These are phyloP conservation scores for Tigriopus japonicus DNA, from an alignment of 1,140 invertebrate species.

Conservation along the genomic window DNA sequence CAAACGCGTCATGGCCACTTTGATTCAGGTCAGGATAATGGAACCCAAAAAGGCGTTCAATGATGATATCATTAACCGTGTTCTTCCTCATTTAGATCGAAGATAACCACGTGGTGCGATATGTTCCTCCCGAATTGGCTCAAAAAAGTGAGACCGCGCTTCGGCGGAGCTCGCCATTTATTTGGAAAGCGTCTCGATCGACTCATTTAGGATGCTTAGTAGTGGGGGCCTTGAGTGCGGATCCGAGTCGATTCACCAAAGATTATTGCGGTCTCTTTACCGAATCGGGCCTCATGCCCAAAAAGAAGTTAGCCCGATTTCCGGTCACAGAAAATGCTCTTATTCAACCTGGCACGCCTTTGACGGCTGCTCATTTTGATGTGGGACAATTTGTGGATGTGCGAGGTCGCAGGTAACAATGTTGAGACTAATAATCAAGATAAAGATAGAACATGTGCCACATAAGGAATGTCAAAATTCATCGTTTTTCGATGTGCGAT, in stretches of 20 bases:
- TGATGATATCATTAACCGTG: too few species aligned
- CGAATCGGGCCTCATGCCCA: slow-evolving; percentile 70
- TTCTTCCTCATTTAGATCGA: slow-evolving; percentile 43
- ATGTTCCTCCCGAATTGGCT: slow-evolving; percentile 62
- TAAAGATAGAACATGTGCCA: too few species aligned
- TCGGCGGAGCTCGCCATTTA: slow-evolving; percentile 19
- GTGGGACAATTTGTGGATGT: slow-evolving; percentile 81
- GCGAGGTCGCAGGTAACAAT: slow-evolving; percentile 78
- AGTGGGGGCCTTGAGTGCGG: slow-evolving; percentile 68
- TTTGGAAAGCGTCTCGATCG: neutral
- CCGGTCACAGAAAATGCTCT: slow-evolving; percentile 62
- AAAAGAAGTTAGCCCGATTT: slow-evolving; percentile 61
- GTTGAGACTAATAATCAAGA: too few species aligned
- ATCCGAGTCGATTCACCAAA: slow-evolving; percentile 45
- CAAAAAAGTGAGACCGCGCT: slow-evolving; percentile 25
- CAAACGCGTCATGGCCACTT: slow-evolving; percentile 48
- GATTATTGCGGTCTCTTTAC: slow-evolving; percentile 73
- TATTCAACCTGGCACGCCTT: slow-evolving; percentile 70
- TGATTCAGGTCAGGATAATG: slow-evolving; percentile 59
- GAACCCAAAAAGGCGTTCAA: too few species aligned
- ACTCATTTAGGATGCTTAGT: slow-evolving; percentile 45
- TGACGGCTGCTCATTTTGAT: slow-evolving; percentile 69
- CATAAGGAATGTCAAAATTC: too few species aligned
- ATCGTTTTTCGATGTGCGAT: too few species aligned
- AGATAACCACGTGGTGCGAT: slow-evolving; percentile 90